Evolutionary conservation across 2,113 vertebrate genomes (phyloP).

Genomic region (Dicrurus megarhynchus): DNA sequence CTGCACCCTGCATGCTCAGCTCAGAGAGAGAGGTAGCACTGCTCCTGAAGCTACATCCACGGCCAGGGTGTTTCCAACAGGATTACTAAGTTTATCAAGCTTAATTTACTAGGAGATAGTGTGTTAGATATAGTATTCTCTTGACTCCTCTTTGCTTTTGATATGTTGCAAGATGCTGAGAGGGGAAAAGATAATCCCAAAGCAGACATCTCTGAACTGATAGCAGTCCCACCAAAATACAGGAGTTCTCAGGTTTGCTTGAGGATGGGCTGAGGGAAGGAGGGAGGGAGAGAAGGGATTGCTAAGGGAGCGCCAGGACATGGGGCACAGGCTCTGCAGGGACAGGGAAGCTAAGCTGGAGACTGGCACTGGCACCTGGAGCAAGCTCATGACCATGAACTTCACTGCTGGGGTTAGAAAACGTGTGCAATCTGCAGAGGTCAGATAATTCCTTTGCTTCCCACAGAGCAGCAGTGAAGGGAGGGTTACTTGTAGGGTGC

Average conservation of each 20-base stretch:
- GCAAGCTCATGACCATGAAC: accelerated
- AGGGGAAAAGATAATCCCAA: neutral
- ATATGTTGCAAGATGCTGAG: neutral
- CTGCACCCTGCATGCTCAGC: accelerated
- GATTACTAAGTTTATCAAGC: neutral
- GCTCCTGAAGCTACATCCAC: neutral
- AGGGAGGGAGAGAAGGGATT: neutral
- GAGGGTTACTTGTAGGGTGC: neutral
- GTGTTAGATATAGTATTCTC: neutral
- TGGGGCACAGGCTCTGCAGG: neutral
- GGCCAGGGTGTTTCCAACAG: neutral
- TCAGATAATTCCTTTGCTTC: neutral
- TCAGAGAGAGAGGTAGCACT: neutral
- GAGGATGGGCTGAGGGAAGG: neutral
- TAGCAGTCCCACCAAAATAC: neutral
- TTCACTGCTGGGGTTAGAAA: neutral
- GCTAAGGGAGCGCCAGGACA: neutral
- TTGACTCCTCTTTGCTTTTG: neutral
- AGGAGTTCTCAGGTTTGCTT: neutral
- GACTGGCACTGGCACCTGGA: neutral
- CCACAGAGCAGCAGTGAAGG: neutral
- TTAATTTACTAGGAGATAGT: neutral
- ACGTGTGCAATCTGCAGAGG: accelerated
- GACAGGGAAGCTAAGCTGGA: neutral
- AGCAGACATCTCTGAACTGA: neutral